Percentiles rank a stretch among this genome's conserved stretches.
Conservation (phyloP, 2,888 invertebrate genomes). For the Drosophila sordidula region DNA sequence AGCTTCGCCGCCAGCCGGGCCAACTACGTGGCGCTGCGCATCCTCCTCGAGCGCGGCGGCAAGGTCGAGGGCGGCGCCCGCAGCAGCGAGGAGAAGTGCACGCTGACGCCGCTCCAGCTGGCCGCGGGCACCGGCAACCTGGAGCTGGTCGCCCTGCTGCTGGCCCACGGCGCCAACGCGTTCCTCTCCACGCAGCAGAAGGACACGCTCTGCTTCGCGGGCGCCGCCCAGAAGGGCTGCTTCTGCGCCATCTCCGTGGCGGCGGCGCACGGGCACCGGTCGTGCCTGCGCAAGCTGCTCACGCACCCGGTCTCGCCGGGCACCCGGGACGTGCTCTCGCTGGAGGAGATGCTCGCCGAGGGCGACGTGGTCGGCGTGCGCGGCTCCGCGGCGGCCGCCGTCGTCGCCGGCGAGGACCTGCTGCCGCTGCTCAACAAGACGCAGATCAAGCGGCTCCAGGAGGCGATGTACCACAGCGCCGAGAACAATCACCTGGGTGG, state of each 20-base stretch:
- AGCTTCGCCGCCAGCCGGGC: slow-evolving; percentile 90
- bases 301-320: slow-evolving; percentile 89
- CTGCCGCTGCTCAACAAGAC: slow-evolving; percentile 89
- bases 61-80: slow-evolving; percentile 94
- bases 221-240: slow-evolving; percentile 93
- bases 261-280: slow-evolving; percentile 94
- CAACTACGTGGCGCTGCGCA: slow-evolving; percentile 87
- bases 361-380: slow-evolving; percentile 86
- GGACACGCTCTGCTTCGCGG: slow-evolving; percentile 93
- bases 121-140: slow-evolving; percentile 93
- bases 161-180: slow-evolving; percentile 94
- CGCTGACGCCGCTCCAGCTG: slow-evolving; percentile 94
- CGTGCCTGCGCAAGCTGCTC: slow-evolving; percentile 91
- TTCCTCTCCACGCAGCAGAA: slow-evolving; percentile 94
- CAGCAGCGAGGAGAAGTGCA: slow-evolving; percentile 93
- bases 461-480: slow-evolving; percentile 97
- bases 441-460: slow-evolving; percentile 93
- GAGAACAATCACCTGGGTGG: slow-evolving; percentile 94
- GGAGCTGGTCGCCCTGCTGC: slow-evolving; percentile 91
- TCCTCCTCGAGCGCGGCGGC: slow-evolving; percentile 92
- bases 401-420: slow-evolving; percentile 76
- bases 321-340: slow-evolving; percentile 91
- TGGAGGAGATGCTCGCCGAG: slow-evolving; percentile 96
- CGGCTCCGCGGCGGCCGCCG: slow-evolving; percentile 69
- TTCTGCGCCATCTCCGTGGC: slow-evolving; percentile 96